Percentiles rank a stretch among this genome's conserved stretches.
Conservation (phyloP, 2,888 invertebrate genomes). For the Coronaproctus castanopsis region DNA sequence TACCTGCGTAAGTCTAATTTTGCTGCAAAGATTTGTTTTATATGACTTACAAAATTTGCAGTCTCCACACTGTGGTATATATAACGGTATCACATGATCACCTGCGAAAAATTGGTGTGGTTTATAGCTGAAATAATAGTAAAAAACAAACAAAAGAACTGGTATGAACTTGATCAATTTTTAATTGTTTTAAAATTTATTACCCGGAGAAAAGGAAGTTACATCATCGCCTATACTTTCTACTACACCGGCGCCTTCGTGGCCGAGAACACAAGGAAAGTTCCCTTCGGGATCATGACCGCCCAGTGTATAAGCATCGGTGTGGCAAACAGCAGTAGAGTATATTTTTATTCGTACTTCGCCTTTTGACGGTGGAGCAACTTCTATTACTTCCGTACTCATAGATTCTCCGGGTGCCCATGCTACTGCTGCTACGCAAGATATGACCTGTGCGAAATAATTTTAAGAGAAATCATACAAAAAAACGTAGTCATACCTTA, state of each 20-base stretch:
- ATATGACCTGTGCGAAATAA: constrained; percentile 55
- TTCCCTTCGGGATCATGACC: constrained; percentile 78
- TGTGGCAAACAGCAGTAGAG: constrained; percentile 74
- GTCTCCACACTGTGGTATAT: constrained; percentile 87
- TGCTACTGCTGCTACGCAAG: constrained; percentile 86
- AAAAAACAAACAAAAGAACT: too few species aligned
- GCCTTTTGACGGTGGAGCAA: constrained; percentile 78
- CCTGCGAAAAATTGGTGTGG: constrained; percentile 36
- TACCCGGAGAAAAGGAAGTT: too few species aligned
- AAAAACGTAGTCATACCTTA: too few species aligned
- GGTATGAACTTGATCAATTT: too few species aligned
- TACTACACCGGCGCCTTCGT: constrained; percentile 55
- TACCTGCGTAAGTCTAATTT: constrained; percentile 57
- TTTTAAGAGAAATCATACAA: too few species aligned
- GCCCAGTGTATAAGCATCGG: constrained; percentile 72
- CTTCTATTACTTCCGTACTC: constrained; percentile 74
- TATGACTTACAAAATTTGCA: constrained; percentile 91
- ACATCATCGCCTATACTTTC: constrained; percentile 23
- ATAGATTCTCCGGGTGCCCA: constrained; percentile 85
- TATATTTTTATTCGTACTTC: constrained; percentile 70
- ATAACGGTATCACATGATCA: constrained; percentile 92
- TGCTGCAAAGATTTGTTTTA: constrained; percentile 93
- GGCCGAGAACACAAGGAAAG: constrained; percentile 84
- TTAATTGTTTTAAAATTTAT: too few species aligned
- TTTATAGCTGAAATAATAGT: too few species aligned